Evolutionary conservation across 2,888 invertebrate genomes (phyloP), one percentile per base, ranked within the genome.

Genomic region (Lamellibrachia columna): DNA sequence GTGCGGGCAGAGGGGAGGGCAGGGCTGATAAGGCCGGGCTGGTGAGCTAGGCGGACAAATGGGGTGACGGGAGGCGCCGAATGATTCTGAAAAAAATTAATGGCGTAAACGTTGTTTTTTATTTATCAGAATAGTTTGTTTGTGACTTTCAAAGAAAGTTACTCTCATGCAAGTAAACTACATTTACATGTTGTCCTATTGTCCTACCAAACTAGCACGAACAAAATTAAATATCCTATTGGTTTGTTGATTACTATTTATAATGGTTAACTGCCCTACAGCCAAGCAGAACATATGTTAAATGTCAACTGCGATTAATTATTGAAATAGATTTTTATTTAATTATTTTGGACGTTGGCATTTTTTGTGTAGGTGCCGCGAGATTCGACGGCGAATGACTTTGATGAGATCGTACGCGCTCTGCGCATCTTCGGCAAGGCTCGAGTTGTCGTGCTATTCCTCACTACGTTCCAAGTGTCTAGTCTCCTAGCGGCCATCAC

Each of bases 381-480:
- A 6, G 75, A 75, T 22, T 75, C 75, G 75, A 75, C 22, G 22
- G 75, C 15, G 11, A 22, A 75, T 3, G 75, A 75, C 6, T 75
- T 75, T 75, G 75, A 75, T 22, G 75, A 75, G 75, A 75, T 75
- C 75, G 75, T 75, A 22, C 75, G 75, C 75, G 75, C 22, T 15
- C 75, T 75, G 75, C 75, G 75, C 75, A 22, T 75, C 75, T 75
- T 75, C 75, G 22, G 75, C 75, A 75, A 75, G 75, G 75, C 75
- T 75, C 75, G 75, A 6, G 22, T 22, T 75, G 75, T 75, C 75
- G 75, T 75, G 22, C 75, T 75, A 1, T 75, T 75, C 22, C 75
- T 75, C 15, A 75, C 15, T 22, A 75, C 75, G 22, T 75, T 75
- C 75, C 75, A 75, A 15, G 75, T 75, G 75, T 22, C 75, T n/a